Evolutionary conservation across 2,113 vertebrate genomes (phyloP), one percentile per base, ranked within the genome.

Genomic region (Asarcornis scutulata): DNA sequence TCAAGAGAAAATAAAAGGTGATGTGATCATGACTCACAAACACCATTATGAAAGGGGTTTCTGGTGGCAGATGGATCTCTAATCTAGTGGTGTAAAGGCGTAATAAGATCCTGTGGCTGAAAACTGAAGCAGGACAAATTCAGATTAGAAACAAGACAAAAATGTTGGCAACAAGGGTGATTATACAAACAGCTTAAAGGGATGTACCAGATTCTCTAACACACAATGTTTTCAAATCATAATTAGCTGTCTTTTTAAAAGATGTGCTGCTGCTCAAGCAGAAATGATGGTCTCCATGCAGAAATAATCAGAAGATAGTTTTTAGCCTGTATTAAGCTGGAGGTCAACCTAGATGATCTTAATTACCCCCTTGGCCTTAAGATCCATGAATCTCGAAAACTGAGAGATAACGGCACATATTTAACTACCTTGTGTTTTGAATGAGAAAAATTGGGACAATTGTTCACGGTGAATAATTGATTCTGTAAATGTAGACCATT

Each of bases 211-310:
- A 88, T 93, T 95, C 79, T 83, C 27, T 75, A 90, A 78, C 56
- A 64, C 60, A 75, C 29, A 14, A 91, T 81, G 73, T 40, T 94
- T 96, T 82, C 76, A 75, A 44, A 75, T 62, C 64, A 31, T 75
- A 78, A 90, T 95, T 88, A 90, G 76, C 76, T 64, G 68, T 88
- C 76, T 84, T 91, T 83, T 86, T 3, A 87, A 96, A 93, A 93
- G 78, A 96, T 55, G 59, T 71, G n/a, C 40, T 59, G n/a, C 44
- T 88, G 40, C 38, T 86, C 56, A 72, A 88, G 91, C 72, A 90
- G 87, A 93, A 96, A 88, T 67, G 80, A 78, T 10, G 10, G 17
- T 78, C 86, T 93, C 48, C 32, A 15, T 25, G 83, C 85, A 93
- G 88, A 93, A 94, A 86, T 88, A 94, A 90, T 80, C 76, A 88